Percentiles rank a stretch among this genome's conserved stretches.
phyloP scores from a whole-genome alignment of 2,113 vertebrate species.

The Irena cyanogastra region DNA sequence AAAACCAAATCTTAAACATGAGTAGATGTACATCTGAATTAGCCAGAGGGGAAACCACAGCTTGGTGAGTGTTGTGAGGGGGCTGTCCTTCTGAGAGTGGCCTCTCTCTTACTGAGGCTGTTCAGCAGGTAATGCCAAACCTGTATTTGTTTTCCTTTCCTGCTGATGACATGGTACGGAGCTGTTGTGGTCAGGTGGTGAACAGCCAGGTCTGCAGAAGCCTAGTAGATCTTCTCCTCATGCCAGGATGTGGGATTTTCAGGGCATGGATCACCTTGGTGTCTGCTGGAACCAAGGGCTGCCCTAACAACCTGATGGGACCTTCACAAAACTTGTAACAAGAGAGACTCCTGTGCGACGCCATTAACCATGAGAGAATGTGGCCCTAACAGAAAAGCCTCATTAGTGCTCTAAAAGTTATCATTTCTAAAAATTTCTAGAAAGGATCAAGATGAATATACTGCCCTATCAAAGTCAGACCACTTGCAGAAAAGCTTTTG shows the following conservation, averaged over 20 bases:
- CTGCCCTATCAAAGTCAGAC: neutral
- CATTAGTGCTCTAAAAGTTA: neutral
- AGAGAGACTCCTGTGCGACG: neutral
- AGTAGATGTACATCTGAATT: neutral
- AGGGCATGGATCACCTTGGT: neutral
- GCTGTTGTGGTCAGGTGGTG: accelerated
- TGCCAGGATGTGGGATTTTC: neutral
- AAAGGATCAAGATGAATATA: neutral
- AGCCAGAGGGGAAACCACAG: neutral
- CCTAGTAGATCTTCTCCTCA: neutral
- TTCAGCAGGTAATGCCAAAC: neutral
- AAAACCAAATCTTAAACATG: neutral
- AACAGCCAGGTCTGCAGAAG: neutral
- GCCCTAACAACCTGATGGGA: accelerated
- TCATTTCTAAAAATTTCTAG: neutral
- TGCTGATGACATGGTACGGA: neutral
- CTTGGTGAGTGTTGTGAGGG: neutral
- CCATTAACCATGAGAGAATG: neutral
- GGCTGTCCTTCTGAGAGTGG: accelerated
- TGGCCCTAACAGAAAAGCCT: neutral
- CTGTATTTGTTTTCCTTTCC: neutral
- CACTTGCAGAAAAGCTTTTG: neutral
- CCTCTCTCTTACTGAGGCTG: neutral
- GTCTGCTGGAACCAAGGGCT: neutral
- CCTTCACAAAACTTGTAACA: neutral